phyloP scores from a whole-genome alignment of 2,113 vertebrate species.

The Chaetorhynchus papuensis region DNA sequence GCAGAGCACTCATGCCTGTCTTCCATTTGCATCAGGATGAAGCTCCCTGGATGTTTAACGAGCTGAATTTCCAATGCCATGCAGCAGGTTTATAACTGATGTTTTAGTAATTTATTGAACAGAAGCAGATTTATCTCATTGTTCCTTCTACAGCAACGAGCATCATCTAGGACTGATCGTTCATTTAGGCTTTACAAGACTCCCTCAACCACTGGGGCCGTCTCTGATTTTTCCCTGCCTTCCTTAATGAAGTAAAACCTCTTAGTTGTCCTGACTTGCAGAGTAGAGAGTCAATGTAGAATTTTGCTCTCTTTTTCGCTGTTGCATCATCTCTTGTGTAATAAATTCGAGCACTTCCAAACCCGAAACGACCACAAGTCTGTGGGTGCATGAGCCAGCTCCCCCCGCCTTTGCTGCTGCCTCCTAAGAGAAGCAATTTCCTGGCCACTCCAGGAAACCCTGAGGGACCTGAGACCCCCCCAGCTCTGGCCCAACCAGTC shows the following conservation, averaged over 20 bases:
- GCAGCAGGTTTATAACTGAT: slow-evolving; percentile 27
- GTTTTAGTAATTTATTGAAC: slow-evolving; percentile 60
- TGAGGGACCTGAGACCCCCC: neutral
- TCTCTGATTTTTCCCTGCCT: neutral
- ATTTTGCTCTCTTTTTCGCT: slow-evolving; percentile 46
- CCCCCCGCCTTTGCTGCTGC: neutral
- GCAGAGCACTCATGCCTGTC: slow-evolving; percentile 16
- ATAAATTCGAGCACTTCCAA: slow-evolving; percentile 66
- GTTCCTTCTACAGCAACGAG: slow-evolving; percentile 21
- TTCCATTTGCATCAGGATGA: slow-evolving; percentile 38
- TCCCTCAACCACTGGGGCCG: neutral
- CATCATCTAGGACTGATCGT: neutral
- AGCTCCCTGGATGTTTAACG: slow-evolving; percentile 18
- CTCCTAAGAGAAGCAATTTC: neutral
- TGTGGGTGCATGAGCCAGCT: neutral
- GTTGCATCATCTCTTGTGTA: slow-evolving; percentile 56
- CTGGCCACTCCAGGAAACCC: neutral
- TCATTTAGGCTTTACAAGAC: slow-evolving; percentile 1
- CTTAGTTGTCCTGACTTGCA: slow-evolving; percentile 33
- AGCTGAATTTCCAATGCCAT: slow-evolving; percentile 23
- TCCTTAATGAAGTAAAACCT: slow-evolving; percentile 40
- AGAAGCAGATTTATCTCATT: slow-evolving; percentile 1
- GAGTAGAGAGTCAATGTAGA: slow-evolving; percentile 39
- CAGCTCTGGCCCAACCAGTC: neutral
- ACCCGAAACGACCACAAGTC: neutral